Conservation (phyloP, 1,140 invertebrate species). For the Zaprionus taronus region DNA sequence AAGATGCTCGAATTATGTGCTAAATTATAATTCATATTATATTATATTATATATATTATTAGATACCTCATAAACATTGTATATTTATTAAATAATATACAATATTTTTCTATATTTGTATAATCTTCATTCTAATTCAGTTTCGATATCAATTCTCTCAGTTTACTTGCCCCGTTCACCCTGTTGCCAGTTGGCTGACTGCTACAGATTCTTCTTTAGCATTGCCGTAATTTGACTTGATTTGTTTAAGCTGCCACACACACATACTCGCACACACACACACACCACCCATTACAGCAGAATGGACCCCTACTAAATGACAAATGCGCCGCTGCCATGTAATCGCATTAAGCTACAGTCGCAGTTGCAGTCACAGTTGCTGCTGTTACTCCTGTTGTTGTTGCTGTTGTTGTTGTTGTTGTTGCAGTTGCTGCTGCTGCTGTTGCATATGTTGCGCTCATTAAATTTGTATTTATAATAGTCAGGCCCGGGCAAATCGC, state of each 20-base stretch:
- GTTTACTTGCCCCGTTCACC: background rate
- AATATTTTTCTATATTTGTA: too few species aligned
- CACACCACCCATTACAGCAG: slow-evolving; percentile 6
- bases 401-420: slow-evolving; percentile 18
- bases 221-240: slow-evolving; percentile 80
- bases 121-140: background rate
- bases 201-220: slow-evolving; percentile 75
- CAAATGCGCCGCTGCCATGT: slow-evolving; percentile 81
- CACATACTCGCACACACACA: slow-evolving; percentile 17
- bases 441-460: slow-evolving; percentile 79
- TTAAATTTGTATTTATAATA: slow-evolving; percentile 83
- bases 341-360: slow-evolving; percentile 76
- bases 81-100: too few species aligned
- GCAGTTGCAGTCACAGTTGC: slow-evolving; percentile 17
- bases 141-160: slow-evolving; percentile 17
- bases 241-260: slow-evolving; percentile 72
- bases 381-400: slow-evolving; percentile 12
- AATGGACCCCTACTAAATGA: slow-evolving; percentile 59
- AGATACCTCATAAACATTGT: too few species aligned
- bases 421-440: slow-evolving; percentile 24
- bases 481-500: slow-evolving; percentile 67
- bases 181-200: slow-evolving; percentile 31
- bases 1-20: too few species aligned
- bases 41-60: too few species aligned
- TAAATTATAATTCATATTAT: too few species aligned